These are phyloP conservation scores for Diorhabda carinulata DNA, from an alignment of 1,140 invertebrate species.

Conservation along the genomic window DNA sequence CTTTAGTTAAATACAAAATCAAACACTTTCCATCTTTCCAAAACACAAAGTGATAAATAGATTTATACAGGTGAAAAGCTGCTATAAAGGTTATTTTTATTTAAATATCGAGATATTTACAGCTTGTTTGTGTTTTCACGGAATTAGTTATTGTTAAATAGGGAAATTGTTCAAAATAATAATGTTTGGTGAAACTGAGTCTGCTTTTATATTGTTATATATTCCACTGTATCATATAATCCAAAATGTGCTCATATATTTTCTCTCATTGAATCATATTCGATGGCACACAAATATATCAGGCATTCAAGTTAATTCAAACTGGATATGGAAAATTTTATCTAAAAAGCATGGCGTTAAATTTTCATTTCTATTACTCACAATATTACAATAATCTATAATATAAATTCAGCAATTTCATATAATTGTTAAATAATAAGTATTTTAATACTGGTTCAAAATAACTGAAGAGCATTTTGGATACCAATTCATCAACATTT, in stretches of 20 bases:
- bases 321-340: no score
- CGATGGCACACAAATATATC: no score
- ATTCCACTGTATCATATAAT: conserved; percentile 22
- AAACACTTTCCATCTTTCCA: conserved; percentile 33
- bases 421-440: no score
- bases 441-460: not conserved
- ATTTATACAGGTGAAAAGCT: conserved; percentile 37
- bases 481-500: not conserved
- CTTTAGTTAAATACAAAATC: conserved; percentile 12
- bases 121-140: conserved; percentile 19
- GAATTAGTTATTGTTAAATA: conserved; percentile 2
- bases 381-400: no score
- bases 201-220: conserved; percentile 25
- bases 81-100: conserved; percentile 29
- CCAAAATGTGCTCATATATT: not conserved
- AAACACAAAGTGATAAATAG: conserved; percentile 41
- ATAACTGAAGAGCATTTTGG: not conserved
- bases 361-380: no score
- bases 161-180: not conserved
- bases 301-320: no score
- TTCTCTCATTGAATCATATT: no score
- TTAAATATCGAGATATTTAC: conserved; percentile 25
- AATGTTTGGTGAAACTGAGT: conserved; percentile 17
- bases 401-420: no score
- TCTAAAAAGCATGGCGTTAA: no score